These are phyloP conservation scores for Notodonta dromedarius DNA, from an alignment of 2,888 invertebrate genomes.

Conservation along the genomic window DNA sequence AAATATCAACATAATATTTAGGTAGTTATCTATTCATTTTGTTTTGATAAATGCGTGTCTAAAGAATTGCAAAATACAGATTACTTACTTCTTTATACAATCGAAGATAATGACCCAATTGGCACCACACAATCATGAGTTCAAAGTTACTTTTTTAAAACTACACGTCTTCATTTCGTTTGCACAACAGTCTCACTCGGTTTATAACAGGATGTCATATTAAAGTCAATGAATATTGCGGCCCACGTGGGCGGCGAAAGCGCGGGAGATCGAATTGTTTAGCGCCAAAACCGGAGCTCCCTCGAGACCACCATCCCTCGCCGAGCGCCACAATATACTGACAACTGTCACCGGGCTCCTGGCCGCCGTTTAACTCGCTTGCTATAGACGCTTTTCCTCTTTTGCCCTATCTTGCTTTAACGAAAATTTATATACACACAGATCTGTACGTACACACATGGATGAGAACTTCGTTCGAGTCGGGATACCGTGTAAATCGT, in stretches of 20 bases:
- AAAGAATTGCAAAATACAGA: neutral
- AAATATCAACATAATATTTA: too few species aligned
- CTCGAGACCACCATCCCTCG: constrained; percentile 72
- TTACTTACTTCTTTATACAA: constrained; percentile 70
- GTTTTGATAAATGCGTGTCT: too few species aligned
- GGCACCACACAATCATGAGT: constrained; percentile 73
- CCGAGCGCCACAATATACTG: constrained; percentile 69
- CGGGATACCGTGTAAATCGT: constrained; percentile 34
- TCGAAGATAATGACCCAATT: constrained; percentile 58
- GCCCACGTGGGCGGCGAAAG: constrained; percentile 62
- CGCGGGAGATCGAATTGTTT: constrained; percentile 73
- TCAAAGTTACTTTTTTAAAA: constrained; percentile 50
- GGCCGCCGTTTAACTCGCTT: constrained; percentile 69
- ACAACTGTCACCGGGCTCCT: constrained; percentile 70
- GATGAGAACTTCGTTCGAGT: constrained; percentile 58
- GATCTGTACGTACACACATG: constrained; percentile 66
- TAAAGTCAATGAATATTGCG: constrained; percentile 43
- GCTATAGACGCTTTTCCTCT: constrained; percentile 74
- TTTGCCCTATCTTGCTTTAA: constrained; percentile 75
- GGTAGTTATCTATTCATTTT: too few species aligned
- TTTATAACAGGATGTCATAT: constrained; percentile 42
- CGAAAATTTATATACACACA: constrained; percentile 72
- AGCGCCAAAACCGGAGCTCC: constrained; percentile 56
- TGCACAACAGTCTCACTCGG: constrained; percentile 45
- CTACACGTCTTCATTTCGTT: constrained; percentile 48